These are phyloP conservation scores for Sinocyclocheilus grahami DNA, from an alignment of 2,113 vertebrate genomes.

Conservation along the genomic window DNA sequence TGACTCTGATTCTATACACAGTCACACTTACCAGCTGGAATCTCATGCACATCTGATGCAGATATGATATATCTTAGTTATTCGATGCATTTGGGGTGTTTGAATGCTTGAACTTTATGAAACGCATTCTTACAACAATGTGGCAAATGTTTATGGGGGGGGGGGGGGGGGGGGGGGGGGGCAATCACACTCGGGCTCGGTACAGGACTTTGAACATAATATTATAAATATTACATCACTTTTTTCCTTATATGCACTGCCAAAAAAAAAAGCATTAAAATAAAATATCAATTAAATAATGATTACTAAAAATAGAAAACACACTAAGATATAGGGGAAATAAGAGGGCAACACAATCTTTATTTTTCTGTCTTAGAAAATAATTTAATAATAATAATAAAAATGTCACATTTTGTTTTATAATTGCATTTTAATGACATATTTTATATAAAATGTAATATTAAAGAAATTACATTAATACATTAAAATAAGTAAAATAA, in stretches of 20 bases:
- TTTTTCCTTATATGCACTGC: neutral
- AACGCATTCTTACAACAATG: constrained; percentile 43
- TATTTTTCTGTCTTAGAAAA: neutral
- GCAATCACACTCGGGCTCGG: no score
- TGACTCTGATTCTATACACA: constrained; percentile 5
- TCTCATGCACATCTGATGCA: constrained; percentile 28
- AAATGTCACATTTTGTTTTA: no score
- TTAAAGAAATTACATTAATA: no score
- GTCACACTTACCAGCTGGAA: constrained; percentile 14
- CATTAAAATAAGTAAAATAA: no score
- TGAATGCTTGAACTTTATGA: constrained; percentile 32
- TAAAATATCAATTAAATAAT: neutral
- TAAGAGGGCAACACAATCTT: neutral
- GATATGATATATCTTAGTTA: constrained; percentile 58
- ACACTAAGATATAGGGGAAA: neutral
- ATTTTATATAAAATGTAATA: no score
- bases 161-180: no score
- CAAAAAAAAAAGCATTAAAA: neutral
- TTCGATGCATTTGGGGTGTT: constrained; percentile 49
- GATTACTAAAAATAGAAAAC: neutral
- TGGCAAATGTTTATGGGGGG: constrained; percentile 20
- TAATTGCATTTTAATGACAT: no score
- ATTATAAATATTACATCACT: neutral
- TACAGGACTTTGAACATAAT: neutral
- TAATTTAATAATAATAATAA: no score